Conservation (phyloP, 2,888 invertebrate species). For the Rhogogaster chlorosoma region DNA sequence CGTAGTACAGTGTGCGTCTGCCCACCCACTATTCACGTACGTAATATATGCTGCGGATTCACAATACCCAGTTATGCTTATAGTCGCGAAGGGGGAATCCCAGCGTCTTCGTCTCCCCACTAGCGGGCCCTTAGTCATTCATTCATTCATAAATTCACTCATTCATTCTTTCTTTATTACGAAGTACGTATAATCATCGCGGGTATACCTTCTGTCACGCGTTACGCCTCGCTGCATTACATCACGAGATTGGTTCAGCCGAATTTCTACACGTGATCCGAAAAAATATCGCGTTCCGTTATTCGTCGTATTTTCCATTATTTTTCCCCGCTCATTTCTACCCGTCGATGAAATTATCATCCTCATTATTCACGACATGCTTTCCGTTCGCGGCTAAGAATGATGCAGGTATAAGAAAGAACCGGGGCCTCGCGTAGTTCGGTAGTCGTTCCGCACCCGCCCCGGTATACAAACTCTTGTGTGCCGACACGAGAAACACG, state of each 20-base stretch:
- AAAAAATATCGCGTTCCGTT: no score
- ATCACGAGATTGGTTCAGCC: background rate
- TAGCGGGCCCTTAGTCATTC: background rate
- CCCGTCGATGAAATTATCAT: no score
- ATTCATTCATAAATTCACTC: background rate
- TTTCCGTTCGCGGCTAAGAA: background rate
- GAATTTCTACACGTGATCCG: background rate
- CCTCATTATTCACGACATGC: background rate
- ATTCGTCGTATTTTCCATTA: no score
- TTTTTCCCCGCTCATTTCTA: no score
- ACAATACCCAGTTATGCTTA: background rate
- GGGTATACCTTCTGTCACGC: background rate
- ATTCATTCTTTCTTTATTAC: background rate
- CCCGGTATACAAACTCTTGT: background rate
- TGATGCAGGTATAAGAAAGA: background rate
- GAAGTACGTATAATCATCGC: background rate
- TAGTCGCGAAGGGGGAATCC: background rate
- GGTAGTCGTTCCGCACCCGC: slow-evolving; percentile 44
- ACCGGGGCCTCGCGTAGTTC: slow-evolving; percentile 7
- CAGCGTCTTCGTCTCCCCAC: background rate
- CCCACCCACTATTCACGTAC: background rate
- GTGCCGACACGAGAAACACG: slow-evolving; percentile 47
- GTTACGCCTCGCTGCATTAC: background rate
- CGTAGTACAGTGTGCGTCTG: background rate
- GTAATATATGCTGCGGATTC: background rate